Percentiles rank a stretch among this genome's conserved stretches.
Conservation (phyloP, 2,888 invertebrate genomes). For the Dynastes maya region DNA sequence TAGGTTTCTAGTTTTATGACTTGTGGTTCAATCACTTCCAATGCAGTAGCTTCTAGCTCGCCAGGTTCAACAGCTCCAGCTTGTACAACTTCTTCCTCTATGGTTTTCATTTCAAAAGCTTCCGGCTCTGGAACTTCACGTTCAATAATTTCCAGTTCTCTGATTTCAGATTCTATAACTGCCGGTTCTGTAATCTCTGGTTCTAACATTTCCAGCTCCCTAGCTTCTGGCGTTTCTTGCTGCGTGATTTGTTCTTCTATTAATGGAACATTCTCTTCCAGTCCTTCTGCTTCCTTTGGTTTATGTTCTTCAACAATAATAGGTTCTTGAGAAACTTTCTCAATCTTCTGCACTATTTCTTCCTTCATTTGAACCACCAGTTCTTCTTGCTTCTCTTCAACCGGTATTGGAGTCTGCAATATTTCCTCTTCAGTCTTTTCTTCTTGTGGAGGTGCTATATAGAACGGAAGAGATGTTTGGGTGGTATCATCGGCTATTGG, state of each 20-base stretch:
- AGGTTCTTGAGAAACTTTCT: constrained; percentile 18
- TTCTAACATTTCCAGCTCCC: constrained; percentile 9
- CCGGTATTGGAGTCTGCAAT: not conserved
- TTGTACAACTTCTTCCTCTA: constrained; percentile 2
- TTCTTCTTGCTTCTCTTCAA: constrained; percentile 27
- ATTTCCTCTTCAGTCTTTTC: constrained; percentile 20
- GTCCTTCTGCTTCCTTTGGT: not conserved
- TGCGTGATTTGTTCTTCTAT: not conserved
- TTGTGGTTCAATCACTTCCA: constrained; percentile 64
- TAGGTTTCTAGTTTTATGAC: constrained; percentile 67
- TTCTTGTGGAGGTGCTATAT: constrained; percentile 14
- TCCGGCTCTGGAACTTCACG: constrained; percentile 11
- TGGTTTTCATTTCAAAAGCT: not conserved
- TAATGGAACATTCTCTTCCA: not conserved
- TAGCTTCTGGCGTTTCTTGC: not conserved
- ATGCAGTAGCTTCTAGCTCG: constrained; percentile 21
- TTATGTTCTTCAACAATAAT: not conserved
- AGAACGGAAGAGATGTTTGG: constrained; percentile 58
- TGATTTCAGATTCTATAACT: constrained; percentile 6
- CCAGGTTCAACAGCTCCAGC: constrained; percentile 25
- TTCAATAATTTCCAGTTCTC: constrained; percentile 64
- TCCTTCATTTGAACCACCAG: constrained; percentile 9
- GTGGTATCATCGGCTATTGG: constrained; percentile 57
- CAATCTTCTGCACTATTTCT: constrained; percentile 10
- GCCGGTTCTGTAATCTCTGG: constrained; percentile 63